A percentile compares a stretch with the other conserved stretches of the same genome.
Evolutionary conservation across 2,888 invertebrate species (phyloP).

Genomic region (Noctuana brunneofusca): DNA sequence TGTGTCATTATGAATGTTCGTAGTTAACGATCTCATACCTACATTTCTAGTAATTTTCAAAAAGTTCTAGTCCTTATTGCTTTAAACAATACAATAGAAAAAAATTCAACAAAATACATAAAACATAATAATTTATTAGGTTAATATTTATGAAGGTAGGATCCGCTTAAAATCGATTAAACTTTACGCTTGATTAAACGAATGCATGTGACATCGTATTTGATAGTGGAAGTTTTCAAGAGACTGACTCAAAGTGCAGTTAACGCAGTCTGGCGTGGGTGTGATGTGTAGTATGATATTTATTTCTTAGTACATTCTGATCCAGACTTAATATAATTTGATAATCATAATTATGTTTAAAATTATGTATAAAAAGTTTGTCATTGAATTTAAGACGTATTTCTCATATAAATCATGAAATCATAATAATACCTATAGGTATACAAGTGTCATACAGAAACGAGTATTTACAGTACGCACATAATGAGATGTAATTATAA

Average conservation of each 20-base stretch:
- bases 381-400: too few relatives aligned
- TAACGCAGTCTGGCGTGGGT: conserved; percentile 1
- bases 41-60: neutral
- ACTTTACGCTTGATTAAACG: conserved; percentile 31
- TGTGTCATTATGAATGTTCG: too few relatives aligned
- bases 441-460: too few relatives aligned
- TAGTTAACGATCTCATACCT: too few relatives aligned
- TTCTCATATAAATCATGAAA: too few relatives aligned
- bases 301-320: neutral
- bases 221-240: conserved; percentile 13
- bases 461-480: too few relatives aligned
- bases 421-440: too few relatives aligned
- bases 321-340: neutral
- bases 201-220: conserved; percentile 31
- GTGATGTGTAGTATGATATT: neutral
- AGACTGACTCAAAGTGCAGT: conserved; percentile 7
- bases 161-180: conserved; percentile 25
- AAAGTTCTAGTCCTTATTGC: neutral
- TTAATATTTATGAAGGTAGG: conserved; percentile 4
- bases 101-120: too few relatives aligned
- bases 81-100: too few relatives aligned
- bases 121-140: too few relatives aligned
- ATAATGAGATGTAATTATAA: too few relatives aligned
- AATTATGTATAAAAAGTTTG: neutral
- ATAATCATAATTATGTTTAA: neutral